Evolutionary conservation across 1,140 invertebrate species (phyloP), one percentile per base, ranked within the genome.

Genomic region (Drosophila tropicalis): DNA sequence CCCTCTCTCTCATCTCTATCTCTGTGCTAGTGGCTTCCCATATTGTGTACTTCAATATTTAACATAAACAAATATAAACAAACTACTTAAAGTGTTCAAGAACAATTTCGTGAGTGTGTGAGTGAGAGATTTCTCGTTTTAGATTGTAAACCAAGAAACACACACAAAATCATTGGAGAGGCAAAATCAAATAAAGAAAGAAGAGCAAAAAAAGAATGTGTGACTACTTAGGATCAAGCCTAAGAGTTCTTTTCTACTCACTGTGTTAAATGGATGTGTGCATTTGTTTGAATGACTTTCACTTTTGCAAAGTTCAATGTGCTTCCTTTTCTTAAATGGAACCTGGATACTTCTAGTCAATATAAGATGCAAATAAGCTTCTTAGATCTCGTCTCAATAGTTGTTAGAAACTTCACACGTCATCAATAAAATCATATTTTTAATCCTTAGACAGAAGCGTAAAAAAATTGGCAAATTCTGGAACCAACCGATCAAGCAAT

Each of bases 31-130:
- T 78, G 74, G 78, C 74, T 85, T 71, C 67, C 81, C 44, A 51
- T 51, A 51, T 67, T 70, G 74, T 71, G 73, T 69, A 82, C 83
- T 86, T 78, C 62, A 79, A 83, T 87, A 76, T 86, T 86, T 79
- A 83, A 76, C 79, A 87, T 87, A 86, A 82, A 79, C 79, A 87
- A 87, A 79, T 79, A 85, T 72, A 68, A 67, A 70, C 61, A 63
- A 83, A 79, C 76, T 69, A 75, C 80, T 67, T 75, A 55, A 83
- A 72, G 55, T 72, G 68, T 44, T 62, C 44, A 36, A 58, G 56
- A 58, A 58, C 56, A 36, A 58, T 58, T 36, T 36, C 29, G 56
- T 56, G 56, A 36, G 32, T 36, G 32, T 36, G 32, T 36, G 44
- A n/a, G n/a, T 2, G 13, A 51, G 44, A 22, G 44, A 51, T 51